phyloP scores from a whole-genome alignment of 2,113 vertebrate genomes.

The Genyomyrus donnyi region DNA sequence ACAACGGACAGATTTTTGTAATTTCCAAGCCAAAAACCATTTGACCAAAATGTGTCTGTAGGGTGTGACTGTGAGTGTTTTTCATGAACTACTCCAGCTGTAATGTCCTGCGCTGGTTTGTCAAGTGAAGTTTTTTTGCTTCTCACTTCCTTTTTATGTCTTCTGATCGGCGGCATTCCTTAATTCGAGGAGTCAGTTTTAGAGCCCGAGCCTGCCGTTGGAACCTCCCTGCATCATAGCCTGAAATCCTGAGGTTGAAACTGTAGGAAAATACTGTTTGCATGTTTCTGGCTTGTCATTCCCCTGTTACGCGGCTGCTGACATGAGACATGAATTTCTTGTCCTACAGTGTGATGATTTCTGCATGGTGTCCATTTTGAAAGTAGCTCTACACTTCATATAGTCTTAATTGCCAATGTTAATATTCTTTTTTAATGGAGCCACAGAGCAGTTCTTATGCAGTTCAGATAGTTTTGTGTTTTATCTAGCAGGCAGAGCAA shows the following conservation, averaged over 20 bases:
- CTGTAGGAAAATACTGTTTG: neutral
- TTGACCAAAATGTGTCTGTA: neutral
- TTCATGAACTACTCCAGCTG: neutral
- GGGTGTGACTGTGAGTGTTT: neutral
- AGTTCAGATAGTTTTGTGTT: neutral
- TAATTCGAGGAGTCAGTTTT: neutral
- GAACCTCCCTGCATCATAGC: neutral
- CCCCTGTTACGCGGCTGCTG: neutral
- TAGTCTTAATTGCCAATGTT: neutral
- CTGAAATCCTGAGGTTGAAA: neutral
- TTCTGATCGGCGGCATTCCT: too few species aligned
- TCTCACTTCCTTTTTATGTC: neutral
- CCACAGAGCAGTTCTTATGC: neutral
- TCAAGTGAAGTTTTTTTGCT: neutral
- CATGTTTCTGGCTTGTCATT: neutral
- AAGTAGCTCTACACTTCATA: neutral
- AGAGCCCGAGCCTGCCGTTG: neutral
- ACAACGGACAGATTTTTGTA: neutral
- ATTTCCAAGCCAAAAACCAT: neutral
- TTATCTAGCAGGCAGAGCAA: neutral
- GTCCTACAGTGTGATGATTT: neutral
- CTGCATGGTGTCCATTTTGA: conserved; percentile 1
- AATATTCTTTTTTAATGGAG: neutral
- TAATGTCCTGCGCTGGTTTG: neutral
- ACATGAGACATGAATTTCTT: neutral